Percentiles rank a stretch among this genome's conserved stretches.
Evolutionary conservation across 2,113 vertebrate genomes (phyloP).

Genomic region (Aphyosemion australe): DNA sequence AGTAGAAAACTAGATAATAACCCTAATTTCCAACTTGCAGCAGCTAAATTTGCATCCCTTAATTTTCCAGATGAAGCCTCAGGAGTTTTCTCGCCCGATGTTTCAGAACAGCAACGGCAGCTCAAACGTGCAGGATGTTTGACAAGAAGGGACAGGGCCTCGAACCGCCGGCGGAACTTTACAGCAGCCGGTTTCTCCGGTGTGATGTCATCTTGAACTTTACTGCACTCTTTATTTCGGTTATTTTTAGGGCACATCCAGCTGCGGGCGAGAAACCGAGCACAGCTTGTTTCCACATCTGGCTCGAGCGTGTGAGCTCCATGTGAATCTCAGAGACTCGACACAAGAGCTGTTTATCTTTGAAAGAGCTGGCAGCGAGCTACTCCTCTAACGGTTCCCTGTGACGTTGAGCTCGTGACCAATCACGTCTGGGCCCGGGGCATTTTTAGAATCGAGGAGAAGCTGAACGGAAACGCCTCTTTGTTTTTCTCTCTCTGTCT

Average conservation of each 20-base stretch:
- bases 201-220: conserved; percentile 24
- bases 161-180: conserved; percentile 3
- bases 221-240: background rate
- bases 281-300: conserved; percentile 52
- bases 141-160: conserved; percentile 3
- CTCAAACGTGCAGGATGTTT: conserved; percentile 20
- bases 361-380: conserved; percentile 59
- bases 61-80: conserved; percentile 42
- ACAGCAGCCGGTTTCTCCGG: conserved; percentile 8
- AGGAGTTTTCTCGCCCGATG: conserved; percentile 34
- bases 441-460: conserved; percentile 57
- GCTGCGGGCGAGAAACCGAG: conserved; percentile 5
- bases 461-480: conserved; percentile 46
- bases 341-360: conserved; percentile 71
- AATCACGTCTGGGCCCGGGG: conserved; percentile 50
- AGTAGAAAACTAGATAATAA: conserved; percentile 10
- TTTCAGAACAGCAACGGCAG: conserved; percentile 7
- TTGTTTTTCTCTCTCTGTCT: conserved; percentile 30
- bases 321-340: conserved; percentile 23
- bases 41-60: conserved; percentile 11
- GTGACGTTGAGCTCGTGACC: conserved; percentile 55
- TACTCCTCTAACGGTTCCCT: conserved; percentile 44
- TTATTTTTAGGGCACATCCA: conserved; percentile 25
- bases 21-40: conserved; percentile 3
- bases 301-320: conserved; percentile 45